Evolutionary conservation across 1,140 invertebrate species (phyloP), one percentile per base, ranked within the genome.

Genomic region (Oryctes rhinoceros): DNA sequence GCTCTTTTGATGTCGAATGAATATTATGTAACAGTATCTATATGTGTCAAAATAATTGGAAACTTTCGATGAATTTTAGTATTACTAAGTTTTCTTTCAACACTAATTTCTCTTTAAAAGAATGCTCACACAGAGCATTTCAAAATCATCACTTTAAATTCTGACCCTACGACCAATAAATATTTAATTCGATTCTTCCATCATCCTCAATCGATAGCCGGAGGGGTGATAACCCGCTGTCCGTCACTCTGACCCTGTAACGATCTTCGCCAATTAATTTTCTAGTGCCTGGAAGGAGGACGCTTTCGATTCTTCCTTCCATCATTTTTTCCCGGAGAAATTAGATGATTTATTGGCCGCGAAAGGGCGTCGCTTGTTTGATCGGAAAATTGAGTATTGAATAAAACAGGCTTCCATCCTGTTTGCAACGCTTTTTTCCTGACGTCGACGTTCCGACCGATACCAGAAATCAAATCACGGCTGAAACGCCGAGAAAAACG

Each of bases 361-460:
- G 39, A 44, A 10, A 44, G 39, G 39, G 39, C 39, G 39, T 44
- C 39, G 39, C 39, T 44, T 44, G 39, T 44, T 44, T 44, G 39
- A 44, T 59, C 5, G 53, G 53, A n/a, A 59, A 59, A 59, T 18
- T 59, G 53, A 59, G 15, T 59, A 59, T 59, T 59, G 53, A 59
- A 59, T 59, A 59, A 59, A 59, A 59, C 53, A 59, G 18, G 53
- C 15, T n/a, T 18, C 53, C 3, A 0, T 59, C 53, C 15, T 59
- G 15, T 59, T 59, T 44, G 39, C 39, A 7, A 44, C 39, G 18
- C n/a, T 59, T 59, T 59, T n/a, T 18, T 30, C 2, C 24, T 30
- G 24, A 30, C 53, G 15, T n/a, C 15, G 15, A 18, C 18, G 6
- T 2, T 53, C n/a, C 18, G 53, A 59, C 15, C 24, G 53, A 59